Percentiles rank a stretch among this genome's conserved stretches.
Evolutionary conservation across 2,113 vertebrate genomes (phyloP).

Genomic region (Madoqua kirkii): DNA sequence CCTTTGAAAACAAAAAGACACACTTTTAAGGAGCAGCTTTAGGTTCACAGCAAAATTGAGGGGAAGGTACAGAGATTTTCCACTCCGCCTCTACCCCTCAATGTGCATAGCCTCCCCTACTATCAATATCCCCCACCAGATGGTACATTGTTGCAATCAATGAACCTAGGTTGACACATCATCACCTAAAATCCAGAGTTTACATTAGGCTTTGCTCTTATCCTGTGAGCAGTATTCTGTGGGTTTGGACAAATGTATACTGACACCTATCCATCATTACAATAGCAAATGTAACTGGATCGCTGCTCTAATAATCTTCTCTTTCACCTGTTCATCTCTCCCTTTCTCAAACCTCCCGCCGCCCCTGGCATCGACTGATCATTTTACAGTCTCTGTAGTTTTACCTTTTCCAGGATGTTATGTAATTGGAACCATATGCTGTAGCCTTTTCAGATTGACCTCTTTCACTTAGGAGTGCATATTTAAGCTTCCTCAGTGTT

Average conservation of each 20-base stretch:
- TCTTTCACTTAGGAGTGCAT: neutral
- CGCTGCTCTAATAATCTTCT: neutral
- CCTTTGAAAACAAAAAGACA: neutral
- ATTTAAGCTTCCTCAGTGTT: neutral
- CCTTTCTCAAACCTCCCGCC: too few species aligned
- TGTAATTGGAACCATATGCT: neutral
- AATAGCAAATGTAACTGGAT: neutral
- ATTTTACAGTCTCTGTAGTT: neutral
- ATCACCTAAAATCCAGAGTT: neutral
- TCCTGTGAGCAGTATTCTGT: neutral
- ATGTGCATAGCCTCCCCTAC: too few species aligned
- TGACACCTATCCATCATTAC: neutral
- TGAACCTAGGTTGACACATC: too few species aligned
- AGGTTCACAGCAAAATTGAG: neutral
- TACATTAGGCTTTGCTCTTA: neutral
- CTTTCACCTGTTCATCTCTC: neutral
- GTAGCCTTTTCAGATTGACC: neutral
- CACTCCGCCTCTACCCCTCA: neutral
- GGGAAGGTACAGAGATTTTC: neutral
- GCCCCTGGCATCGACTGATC: rapidly evolving
- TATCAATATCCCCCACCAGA: neutral
- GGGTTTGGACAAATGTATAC: neutral
- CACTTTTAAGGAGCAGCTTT: neutral
- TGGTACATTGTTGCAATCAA: neutral
- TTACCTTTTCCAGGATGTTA: neutral